Percentiles rank a stretch among this genome's conserved stretches.
Evolutionary conservation across 1,140 invertebrate genomes (phyloP).

Genomic region (Sweltsa coloradensis): DNA sequence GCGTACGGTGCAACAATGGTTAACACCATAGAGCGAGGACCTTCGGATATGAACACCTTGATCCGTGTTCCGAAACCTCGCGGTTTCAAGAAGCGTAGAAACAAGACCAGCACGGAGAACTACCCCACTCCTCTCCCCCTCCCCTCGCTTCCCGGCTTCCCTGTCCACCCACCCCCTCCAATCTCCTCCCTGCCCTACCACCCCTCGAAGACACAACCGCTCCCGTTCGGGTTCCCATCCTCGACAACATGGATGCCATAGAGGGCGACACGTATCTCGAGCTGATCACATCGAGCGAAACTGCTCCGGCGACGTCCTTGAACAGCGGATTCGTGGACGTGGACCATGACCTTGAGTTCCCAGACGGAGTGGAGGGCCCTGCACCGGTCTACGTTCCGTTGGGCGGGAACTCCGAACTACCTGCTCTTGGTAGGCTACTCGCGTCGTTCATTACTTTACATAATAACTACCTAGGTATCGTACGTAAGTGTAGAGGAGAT

Average conservation of each 20-base stretch:
- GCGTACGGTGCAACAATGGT: no score
- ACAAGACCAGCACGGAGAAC: no score
- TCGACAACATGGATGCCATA: conserved; percentile 3
- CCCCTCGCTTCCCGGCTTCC: no score
- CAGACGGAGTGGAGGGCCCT: conserved; percentile 41
- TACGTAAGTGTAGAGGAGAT: neutral
- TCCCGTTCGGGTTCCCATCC: conserved; percentile 3
- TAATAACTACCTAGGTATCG: neutral
- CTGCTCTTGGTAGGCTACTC: neutral
- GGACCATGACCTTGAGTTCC: conserved; percentile 41
- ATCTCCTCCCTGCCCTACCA: conserved; percentile 6
- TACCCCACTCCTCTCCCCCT: no score
- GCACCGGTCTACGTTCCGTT: conserved; percentile 35
- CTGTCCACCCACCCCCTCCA: no score
- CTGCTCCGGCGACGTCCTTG: conserved; percentile 9
- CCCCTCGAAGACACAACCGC: no score
- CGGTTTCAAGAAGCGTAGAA: no score
- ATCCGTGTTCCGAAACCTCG: no score
- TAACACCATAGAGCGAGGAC: no score
- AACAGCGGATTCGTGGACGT: conserved; percentile 31
- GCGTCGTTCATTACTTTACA: neutral
- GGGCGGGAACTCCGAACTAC: conserved; percentile 16
- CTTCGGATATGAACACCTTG: no score
- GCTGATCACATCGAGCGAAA: neutral
- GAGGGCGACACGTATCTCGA: no score